phyloP scores from a whole-genome alignment of 92 coral and sea anemone genomes.

The Phenganax marumi region DNA sequence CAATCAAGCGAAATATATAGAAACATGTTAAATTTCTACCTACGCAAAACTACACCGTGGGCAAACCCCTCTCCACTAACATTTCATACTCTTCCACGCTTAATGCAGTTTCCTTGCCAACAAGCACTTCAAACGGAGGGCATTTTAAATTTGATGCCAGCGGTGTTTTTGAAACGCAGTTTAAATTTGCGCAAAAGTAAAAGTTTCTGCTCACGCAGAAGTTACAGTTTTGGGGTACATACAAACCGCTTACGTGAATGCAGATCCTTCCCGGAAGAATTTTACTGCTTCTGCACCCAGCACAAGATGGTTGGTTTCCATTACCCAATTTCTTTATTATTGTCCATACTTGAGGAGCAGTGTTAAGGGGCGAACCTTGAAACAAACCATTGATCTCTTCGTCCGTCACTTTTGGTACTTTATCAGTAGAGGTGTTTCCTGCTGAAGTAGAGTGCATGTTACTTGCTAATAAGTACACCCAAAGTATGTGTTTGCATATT shows the following conservation, averaged over 20 bases:
- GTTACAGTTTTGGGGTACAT: slow-evolving; percentile 25
- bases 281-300: slow-evolving; percentile 21
- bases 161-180: slow-evolving; percentile 29
- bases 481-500: slow-evolving; percentile 33
- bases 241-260: slow-evolving; percentile 31
- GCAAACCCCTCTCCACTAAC: slow-evolving; percentile 20
- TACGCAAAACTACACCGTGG: not conserved
- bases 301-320: slow-evolving; percentile 13
- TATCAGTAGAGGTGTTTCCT: not conserved
- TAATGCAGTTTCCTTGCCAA: slow-evolving; percentile 13
- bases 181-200: slow-evolving; percentile 47
- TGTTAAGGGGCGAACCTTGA: slow-evolving; percentile 16
- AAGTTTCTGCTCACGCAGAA: slow-evolving; percentile 30
- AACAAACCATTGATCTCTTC: slow-evolving; percentile 21
- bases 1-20: not conserved
- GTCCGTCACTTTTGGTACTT: slow-evolving; percentile 11
- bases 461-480: slow-evolving; percentile 27
- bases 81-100: slow-evolving; percentile 14
- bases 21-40: not conserved
- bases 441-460: slow-evolving; percentile 10
- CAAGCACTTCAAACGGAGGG: slow-evolving; percentile 21
- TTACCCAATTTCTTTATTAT: not conserved
- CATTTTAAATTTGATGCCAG: slow-evolving; percentile 14
- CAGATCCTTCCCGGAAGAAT: slow-evolving; percentile 24
- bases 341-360: slow-evolving; percentile 23